Evolutionary conservation across 64 coral and sea anemone genomes (phyloP), one percentile per base, ranked within the genome.

Genomic region (Acropora yongei): DNA sequence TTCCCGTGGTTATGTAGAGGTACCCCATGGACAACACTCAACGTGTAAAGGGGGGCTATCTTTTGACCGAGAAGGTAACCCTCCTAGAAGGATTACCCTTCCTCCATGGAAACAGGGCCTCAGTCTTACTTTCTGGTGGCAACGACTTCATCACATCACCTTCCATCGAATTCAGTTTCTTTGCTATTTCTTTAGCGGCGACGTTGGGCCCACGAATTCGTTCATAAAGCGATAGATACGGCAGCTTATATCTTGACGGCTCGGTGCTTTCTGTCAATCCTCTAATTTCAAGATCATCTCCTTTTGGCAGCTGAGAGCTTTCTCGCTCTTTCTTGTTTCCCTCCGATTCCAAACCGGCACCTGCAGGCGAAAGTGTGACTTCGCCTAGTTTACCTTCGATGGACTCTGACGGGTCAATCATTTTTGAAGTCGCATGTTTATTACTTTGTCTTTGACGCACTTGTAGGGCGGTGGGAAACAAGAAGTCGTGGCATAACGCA

Each of bases 221-320:
- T 91, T 91, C 89, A 91, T 91, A 91, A 51, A 77, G 51, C 8
- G 89, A 91, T 60, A 91, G 75, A 91, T 84, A 91, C 0, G 89
- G 51, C 49, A 82, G 51, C 53, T 84, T 91, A 30, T 76, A 39
- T 73, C 47, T 46, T 71, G 89, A 75, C 51, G 42, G 43, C 11
- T 49, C 55, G 14, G 48, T 44, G 39, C 20, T 2, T 55, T 55
- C 51, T 10, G 51, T 10, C 2, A 11, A 47, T 10, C 53, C 7
- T 3, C 13, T 18, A 1, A 45, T 78, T 14, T 48, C 47, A 40
- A 19, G 44, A 44, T 89, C 57, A 18, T 55, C 65, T 44, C 74
- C 69, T 8, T 41, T 67, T 16, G 44, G 51, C 51, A 55, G 51
- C 80, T 9, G 57, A 67, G 57, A 20, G 41, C 16, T 83, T 68